Conservation (phyloP, 2,888 invertebrate genomes). For the Eupeodes luniger region DNA sequence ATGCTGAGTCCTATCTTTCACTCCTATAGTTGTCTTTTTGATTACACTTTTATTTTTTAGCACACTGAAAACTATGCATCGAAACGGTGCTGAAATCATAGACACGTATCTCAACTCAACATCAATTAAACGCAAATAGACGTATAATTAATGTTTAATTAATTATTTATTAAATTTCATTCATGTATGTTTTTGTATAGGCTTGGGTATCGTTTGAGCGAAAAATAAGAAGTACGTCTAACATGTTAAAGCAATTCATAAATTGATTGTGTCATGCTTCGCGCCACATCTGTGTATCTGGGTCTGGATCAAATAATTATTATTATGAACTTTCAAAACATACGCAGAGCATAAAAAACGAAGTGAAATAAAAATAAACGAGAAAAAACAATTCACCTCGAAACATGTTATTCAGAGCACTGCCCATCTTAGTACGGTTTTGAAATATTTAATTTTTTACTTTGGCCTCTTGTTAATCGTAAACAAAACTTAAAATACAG, state of each 20-base stretch:
- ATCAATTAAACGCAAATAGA: constrained; percentile 21
- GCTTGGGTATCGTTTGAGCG: not conserved
- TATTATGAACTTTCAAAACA: constrained; percentile 27
- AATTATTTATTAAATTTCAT: constrained; percentile 32
- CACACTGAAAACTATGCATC: not conserved
- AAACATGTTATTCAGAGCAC: constrained; percentile 27
- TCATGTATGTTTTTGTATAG: not conserved
- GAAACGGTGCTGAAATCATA: constrained; percentile 12
- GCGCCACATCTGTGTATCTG: constrained; percentile 39
- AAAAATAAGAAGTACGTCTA: not conserved
- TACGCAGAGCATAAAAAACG: not conserved
- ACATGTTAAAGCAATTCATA: constrained; percentile 11
- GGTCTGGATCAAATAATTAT: constrained; percentile 25
- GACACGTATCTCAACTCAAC: constrained; percentile 7
- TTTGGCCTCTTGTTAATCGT: constrained; percentile 9
- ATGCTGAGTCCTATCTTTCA: not conserved
- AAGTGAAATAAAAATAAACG: constrained; percentile 19
- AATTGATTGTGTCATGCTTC: constrained; percentile 48
- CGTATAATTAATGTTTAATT: constrained; percentile 28
- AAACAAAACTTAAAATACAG: constrained; percentile 13
- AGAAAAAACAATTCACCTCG: constrained; percentile 39
- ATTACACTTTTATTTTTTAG: not conserved
- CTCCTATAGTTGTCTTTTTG: not conserved
- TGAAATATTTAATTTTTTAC: not conserved
- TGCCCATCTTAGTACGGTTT: not conserved